Percentiles rank a stretch among this genome's conserved stretches.
phyloP scores from a whole-genome alignment of 2,797 vertebrate genomes.

The Acanthurus lineatus region DNA sequence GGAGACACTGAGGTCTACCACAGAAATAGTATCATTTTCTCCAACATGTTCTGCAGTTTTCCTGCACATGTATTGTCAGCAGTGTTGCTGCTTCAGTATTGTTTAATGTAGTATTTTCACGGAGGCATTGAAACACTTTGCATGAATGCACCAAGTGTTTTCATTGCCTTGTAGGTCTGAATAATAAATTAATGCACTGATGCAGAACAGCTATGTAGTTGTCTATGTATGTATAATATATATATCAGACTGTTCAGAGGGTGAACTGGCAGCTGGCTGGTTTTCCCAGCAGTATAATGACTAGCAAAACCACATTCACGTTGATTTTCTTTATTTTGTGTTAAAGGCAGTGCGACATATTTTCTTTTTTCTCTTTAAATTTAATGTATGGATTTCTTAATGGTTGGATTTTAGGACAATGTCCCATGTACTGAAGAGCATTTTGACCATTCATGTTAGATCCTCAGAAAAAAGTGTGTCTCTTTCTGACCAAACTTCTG shows the following conservation, averaged over 20 bases:
- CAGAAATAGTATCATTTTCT: not conserved
- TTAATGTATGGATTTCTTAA: not conserved
- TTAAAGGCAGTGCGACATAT: not conserved
- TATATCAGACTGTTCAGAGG: conserved; percentile 20
- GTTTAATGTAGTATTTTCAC: conserved; percentile 16
- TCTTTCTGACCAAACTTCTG: conserved; percentile 16
- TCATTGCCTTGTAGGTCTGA: conserved; percentile 30
- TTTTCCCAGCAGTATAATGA: conserved; percentile 40
- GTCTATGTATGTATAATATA: conserved; percentile 52
- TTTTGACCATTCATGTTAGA: not conserved
- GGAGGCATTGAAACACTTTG: conserved; percentile 34
- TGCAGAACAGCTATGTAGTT: conserved; percentile 51
- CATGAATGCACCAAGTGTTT: conserved; percentile 40
- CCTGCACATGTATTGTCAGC: conserved; percentile 9
- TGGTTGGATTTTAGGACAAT: not conserved
- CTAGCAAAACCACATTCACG: not conserved
- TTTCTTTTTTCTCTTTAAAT: no score
- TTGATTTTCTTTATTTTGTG: conserved; percentile 25
- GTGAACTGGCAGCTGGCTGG: conserved; percentile 34
- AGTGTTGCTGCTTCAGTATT: not conserved
- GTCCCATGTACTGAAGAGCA: not conserved
- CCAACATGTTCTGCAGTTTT: not conserved
- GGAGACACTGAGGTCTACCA: not conserved
- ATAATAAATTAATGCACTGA: conserved; percentile 47
- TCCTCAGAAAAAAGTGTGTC: conserved; percentile 4